These are phyloP conservation scores for Pseudochirops cupreus DNA, from an alignment of 2,797 vertebrate species.

Conservation along the genomic window DNA sequence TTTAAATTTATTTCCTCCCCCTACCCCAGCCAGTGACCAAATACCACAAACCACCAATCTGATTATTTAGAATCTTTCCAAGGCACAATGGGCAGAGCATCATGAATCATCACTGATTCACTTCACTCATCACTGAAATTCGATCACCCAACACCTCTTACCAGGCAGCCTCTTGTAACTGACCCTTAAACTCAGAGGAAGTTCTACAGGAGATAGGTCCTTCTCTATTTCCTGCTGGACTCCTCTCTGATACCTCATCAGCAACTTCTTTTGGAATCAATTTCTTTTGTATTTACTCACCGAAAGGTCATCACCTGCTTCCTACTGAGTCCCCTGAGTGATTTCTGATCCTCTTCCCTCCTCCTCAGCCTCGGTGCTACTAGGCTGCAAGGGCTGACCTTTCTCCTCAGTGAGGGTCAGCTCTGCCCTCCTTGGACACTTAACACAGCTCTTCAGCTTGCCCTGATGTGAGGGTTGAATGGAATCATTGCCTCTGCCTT, in stretches of 20 bases:
- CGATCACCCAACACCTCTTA: neutral
- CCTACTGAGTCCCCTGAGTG: neutral
- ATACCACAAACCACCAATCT: conserved; percentile 41
- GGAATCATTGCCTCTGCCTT: conserved; percentile 62
- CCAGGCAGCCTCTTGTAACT: accelerated
- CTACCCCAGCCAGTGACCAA: conserved; percentile 16
- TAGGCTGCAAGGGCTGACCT: conserved; percentile 66
- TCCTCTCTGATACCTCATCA: conserved; percentile 24
- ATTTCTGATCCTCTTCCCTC: conserved; percentile 57
- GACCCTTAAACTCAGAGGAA: neutral
- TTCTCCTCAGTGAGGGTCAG: conserved; percentile 66
- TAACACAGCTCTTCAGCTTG: conserved; percentile 7
- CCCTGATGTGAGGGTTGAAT: conserved; percentile 53
- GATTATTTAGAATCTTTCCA: neutral
- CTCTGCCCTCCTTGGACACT: neutral
- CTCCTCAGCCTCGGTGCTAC: conserved; percentile 36
- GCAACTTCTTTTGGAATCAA: neutral
- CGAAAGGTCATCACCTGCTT: conserved; percentile 25
- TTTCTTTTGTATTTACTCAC: neutral
- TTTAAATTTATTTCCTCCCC: conserved; percentile 23
- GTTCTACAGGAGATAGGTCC: accelerated
- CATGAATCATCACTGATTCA: conserved; percentile 34
- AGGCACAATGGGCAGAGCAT: neutral
- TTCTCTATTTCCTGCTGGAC: neutral
- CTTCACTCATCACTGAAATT: conserved; percentile 48